Conservation (phyloP, 2,888 invertebrate species). For the Microplitis manilae region DNA sequence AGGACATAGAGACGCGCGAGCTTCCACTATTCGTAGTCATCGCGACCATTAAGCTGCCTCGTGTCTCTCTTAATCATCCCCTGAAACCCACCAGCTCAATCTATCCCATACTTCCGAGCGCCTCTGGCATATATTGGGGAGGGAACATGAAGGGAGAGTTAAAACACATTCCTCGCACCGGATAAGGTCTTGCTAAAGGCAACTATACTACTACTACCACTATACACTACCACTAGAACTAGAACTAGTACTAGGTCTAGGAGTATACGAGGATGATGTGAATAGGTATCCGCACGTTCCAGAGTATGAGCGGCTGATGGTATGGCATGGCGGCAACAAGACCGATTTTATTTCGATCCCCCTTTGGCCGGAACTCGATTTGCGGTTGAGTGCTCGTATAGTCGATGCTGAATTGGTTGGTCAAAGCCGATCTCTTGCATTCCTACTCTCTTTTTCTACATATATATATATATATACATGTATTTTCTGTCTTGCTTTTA, state of each 20-base stretch:
- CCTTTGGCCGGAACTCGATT: slow-evolving; percentile 67
- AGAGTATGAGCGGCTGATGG: not conserved
- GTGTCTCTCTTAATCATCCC: slow-evolving; percentile 33
- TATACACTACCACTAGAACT: not conserved
- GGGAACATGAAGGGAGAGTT: not conserved
- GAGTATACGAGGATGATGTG: not conserved
- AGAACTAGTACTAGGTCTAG: not conserved
- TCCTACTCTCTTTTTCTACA: slow-evolving; percentile 39
- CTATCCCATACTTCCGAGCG: slow-evolving; percentile 27
- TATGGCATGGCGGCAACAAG: slow-evolving; percentile 30
- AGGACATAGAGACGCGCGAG: slow-evolving; percentile 43
- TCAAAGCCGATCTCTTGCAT: slow-evolving; percentile 56
- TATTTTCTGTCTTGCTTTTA: not conserved
- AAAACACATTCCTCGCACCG: slow-evolving; percentile 61
- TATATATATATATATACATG: not conserved
- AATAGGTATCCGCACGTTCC: slow-evolving; percentile 8
- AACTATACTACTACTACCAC: not conserved
- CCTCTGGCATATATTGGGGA: not conserved
- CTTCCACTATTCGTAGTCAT: slow-evolving; percentile 37
- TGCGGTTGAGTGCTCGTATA: slow-evolving; percentile 67
- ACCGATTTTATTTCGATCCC: slow-evolving; percentile 64
- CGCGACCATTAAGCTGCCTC: slow-evolving; percentile 44
- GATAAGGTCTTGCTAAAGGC: slow-evolving; percentile 58
- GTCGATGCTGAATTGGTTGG: slow-evolving; percentile 67
- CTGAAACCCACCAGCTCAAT: slow-evolving; percentile 26